These are phyloP conservation scores for Stigmatopora argus DNA, from an alignment of 2,113 vertebrate species.

Conservation along the genomic window DNA sequence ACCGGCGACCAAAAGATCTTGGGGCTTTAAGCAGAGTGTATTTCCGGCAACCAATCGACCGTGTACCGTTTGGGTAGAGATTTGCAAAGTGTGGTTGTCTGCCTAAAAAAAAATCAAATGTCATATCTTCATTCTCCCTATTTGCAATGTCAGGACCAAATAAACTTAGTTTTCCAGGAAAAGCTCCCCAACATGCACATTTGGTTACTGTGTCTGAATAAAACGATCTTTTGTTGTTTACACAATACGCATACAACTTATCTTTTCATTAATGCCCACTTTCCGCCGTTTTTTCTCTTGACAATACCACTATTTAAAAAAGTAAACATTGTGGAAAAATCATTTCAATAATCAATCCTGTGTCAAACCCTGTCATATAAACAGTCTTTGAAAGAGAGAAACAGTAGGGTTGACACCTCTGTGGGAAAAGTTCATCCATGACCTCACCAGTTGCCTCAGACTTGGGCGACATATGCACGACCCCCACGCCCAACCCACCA, in stretches of 20 bases:
- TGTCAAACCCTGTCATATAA: neutral
- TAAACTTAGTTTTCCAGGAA: neutral
- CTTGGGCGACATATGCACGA: slow-evolving; percentile 59
- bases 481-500: neutral
- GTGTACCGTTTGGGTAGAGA: too few species aligned
- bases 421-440: slow-evolving; percentile 35
- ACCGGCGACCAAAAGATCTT: too few species aligned
- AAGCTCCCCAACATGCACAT: neutral
- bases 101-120: too few species aligned
- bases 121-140: neutral
- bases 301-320: neutral
- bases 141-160: neutral
- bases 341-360: neutral
- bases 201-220: neutral
- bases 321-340: neutral
- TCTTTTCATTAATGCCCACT: too few species aligned
- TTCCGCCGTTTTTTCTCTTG: neutral
- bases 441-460: slow-evolving; percentile 36
- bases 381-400: slow-evolving; percentile 15
- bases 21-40: too few species aligned
- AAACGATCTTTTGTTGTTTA: too few species aligned
- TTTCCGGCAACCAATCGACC: too few species aligned
- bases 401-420: slow-evolving; percentile 16
- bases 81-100: too few species aligned
- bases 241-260: too few species aligned